Base-by-base conservation (phyloP, 2,888 invertebrate species). In the Andrena minutula region DNA sequence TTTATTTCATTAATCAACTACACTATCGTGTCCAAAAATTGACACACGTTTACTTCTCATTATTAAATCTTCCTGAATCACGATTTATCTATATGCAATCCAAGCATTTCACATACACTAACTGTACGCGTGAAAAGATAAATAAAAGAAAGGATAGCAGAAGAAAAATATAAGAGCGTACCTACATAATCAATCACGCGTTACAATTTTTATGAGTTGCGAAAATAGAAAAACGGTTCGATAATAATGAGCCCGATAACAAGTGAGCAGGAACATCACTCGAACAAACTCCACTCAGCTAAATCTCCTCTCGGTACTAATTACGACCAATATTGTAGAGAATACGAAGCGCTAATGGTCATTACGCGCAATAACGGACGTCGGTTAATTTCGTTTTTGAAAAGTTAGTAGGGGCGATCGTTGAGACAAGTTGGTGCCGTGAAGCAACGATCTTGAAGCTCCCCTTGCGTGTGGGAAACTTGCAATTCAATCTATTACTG, bases 221-320 rank as follows among this genome's bases (percentile, higher is more conserved):
- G 58, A 41, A 74, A 70, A 77, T 81, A 56, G 72, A 68, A 79
- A 78, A 85, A 75, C 72, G 49, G 82, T n/a, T 70, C 79, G 75
- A 85, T 85, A 82, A 82, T 86, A 88, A 88, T 76, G 82, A 87
- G 82, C 66, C 64, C 28, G 85, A 87, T 87, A 79, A 82, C 87
- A 83, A 84, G 69, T 75, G 76, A 69, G 58, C 76, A 63, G 63
- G 75, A 79, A 82, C 80, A 76, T 72, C 69, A 69, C 73, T 78
- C 66, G 72, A 68, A 73, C 73, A 49, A 78, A 83, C 83, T 65
- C 71, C 56, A 79, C 77, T 75, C 81, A 84, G 82, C 76, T 81
- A 80, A 86, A 84, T 87, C 83, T 83, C 60, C 64, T 56, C 71
- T 51, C 61, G 74, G 75, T 63, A 71, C 83, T 88, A 88, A 88